Conservation (phyloP, 2,797 vertebrate genomes). For the Urocyon cinereoargenteus region DNA sequence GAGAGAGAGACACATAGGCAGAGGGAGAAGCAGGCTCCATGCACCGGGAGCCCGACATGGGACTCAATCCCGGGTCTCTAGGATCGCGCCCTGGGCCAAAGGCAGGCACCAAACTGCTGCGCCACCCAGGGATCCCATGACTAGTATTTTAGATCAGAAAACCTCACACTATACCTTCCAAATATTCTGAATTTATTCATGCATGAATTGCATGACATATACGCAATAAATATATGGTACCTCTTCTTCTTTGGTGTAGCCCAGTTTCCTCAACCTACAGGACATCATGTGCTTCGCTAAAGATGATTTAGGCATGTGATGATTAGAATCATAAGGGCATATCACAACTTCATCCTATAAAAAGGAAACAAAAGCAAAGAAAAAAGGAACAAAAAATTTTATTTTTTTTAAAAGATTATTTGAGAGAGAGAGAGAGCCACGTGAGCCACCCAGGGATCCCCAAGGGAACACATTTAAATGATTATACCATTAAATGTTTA, state of each 20-base stretch:
- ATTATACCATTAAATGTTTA: constrained; percentile 16
- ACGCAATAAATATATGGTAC: constrained; percentile 81
- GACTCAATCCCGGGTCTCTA: too few relatives aligned
- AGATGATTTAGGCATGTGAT: constrained; percentile 91
- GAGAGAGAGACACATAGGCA: too few relatives aligned
- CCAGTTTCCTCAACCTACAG: constrained; percentile 91
- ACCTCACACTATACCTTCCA: neutral
- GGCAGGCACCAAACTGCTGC: too few relatives aligned
- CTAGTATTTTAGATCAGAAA: constrained; percentile 1
- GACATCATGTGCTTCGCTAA: constrained; percentile 92
- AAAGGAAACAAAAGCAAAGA: constrained; percentile 47
- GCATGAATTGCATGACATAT: neutral
- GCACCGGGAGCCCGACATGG: too few relatives aligned
- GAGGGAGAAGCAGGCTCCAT: too few relatives aligned
- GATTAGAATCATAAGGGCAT: constrained; percentile 93
- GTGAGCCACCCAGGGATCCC: neutral
- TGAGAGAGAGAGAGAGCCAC: neutral
- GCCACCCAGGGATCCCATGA: neutral
- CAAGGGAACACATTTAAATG: neutral
- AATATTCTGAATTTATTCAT: neutral
- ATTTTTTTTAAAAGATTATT: neutral
- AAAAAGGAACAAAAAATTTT: neutral
- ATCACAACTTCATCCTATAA: constrained; percentile 87
- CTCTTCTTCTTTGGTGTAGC: constrained; percentile 94
- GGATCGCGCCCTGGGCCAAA: too few relatives aligned